Evolutionary conservation across 1,140 invertebrate genomes (phyloP), one percentile per base, ranked within the genome.

Genomic region (Uloborus diversus): DNA sequence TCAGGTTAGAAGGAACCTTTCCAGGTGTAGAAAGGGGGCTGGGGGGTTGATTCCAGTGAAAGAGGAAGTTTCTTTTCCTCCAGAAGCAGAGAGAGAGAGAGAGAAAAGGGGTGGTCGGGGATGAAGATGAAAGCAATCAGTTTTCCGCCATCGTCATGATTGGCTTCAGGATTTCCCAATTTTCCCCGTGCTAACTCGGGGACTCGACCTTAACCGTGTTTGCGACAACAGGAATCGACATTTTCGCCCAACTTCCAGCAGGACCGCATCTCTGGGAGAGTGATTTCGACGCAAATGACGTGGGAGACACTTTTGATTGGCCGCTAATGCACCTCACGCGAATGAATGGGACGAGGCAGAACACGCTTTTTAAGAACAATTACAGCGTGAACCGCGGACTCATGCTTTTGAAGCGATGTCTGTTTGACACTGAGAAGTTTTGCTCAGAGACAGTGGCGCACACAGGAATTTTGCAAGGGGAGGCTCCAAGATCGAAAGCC

Each of bases 91-190:
- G n/a, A n/a, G n/a, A 30, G 20, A 9, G 3, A 51, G 23, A 37
- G 11, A 9, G 11, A 28, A 30, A 47, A 27, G 37, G 7, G 17
- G 33, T n/a, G 7, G 57, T 9, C 9, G 28, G 37, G 30, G 62
- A 61, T 27, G 70, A 53, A n/a, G 51, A 62, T 76, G 61, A 42
- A 76, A 64, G 59, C 49, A 53, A 62, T 61, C 57, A 76, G 59
- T 53, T 65, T 64, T 17, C 27, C 27, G 20, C 42, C n/a, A 51
- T 32, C 32, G 13, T 2, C 13, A 28, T 53, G 59, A 64, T 53
- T 62, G 61, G 30, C 25, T 76, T 25, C 61, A 4, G 9, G 2
- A 23, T 57, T 25, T 28, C 49, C 28, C 32, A 51, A 69, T 69
- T 47, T 51, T 69, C 20, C 28, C 33, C n/a, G 17, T n/a, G 25